These are phyloP conservation scores for Triplophysa tibetana DNA, from an alignment of 2,113 vertebrate genomes.

Conservation along the genomic window DNA sequence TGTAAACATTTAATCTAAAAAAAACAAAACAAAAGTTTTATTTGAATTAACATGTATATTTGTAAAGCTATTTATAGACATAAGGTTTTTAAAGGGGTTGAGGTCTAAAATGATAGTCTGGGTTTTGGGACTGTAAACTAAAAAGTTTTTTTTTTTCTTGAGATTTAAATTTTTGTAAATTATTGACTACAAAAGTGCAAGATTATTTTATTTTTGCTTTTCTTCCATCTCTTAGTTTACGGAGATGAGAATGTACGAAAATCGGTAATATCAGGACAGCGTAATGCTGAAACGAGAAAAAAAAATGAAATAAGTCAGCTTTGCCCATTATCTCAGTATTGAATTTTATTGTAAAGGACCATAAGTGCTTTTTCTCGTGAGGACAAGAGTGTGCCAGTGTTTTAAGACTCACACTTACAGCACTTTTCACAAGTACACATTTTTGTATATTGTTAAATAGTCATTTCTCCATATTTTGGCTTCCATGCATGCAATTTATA, in stretches of 20 bases:
- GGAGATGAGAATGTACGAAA: constrained; percentile 78
- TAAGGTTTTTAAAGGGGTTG: constrained; percentile 80
- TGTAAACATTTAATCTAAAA: constrained; percentile 76
- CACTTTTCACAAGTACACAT: constrained; percentile 32
- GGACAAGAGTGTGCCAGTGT: background rate
- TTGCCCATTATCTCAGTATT: constrained; percentile 50
- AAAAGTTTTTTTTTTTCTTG: constrained; percentile 66
- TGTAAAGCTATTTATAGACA: constrained; percentile 98
- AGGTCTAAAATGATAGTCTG: constrained; percentile 77
- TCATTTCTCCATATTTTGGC: background rate
- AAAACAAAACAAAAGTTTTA: constrained; percentile 82
- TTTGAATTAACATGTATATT: constrained; percentile 91
- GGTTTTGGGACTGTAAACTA: constrained; percentile 79
- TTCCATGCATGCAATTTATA: constrained; percentile 18
- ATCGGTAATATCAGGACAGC: constrained; percentile 40
- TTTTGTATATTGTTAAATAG: constrained; percentile 1
- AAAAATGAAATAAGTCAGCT: constrained; percentile 38
- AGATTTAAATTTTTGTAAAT: constrained; percentile 82
- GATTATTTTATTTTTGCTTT: constrained; percentile 72
- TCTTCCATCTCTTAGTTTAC: constrained; percentile 68
- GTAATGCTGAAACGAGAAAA: background rate
- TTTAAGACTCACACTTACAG: constrained; percentile 10
- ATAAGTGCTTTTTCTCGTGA: constrained; percentile 31
- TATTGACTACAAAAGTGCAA: constrained; percentile 86
- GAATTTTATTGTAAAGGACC: constrained; percentile 36